These are phyloP conservation scores for Pelusios castaneus DNA, from an alignment of 2,113 vertebrate species.

Conservation along the genomic window DNA sequence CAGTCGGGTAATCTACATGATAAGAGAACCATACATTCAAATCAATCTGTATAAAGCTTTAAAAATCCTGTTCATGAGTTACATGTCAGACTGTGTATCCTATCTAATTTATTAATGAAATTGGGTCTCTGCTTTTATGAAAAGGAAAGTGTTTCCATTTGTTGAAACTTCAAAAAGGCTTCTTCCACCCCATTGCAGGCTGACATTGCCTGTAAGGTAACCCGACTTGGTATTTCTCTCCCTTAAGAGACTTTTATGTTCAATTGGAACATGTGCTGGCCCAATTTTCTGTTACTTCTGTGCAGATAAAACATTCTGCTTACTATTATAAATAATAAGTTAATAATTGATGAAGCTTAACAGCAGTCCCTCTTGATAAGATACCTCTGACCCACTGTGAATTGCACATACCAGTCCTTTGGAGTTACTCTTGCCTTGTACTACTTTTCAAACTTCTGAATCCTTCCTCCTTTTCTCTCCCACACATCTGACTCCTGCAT, in stretches of 20 bases:
- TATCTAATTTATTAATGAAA: not conserved
- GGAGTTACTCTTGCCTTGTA: not conserved
- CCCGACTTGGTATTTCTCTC: not conserved
- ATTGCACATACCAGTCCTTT: not conserved
- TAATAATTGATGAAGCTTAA: constrained; percentile 57
- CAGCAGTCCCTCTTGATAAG: constrained; percentile 28
- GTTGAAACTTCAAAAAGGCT: not conserved
- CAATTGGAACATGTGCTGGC: not conserved
- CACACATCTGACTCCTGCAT: not conserved
- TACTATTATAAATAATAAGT: constrained; percentile 33
- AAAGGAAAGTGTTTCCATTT: not conserved
- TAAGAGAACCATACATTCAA: not conserved
- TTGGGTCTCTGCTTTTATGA: not conserved
- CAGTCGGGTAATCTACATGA: not conserved
- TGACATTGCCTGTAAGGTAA: not conserved
- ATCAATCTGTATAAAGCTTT: not conserved
- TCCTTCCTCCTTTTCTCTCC: not conserved
- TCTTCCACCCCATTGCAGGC: too few species aligned
- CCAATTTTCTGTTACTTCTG: not conserved
- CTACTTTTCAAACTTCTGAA: not conserved
- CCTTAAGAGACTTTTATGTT: not conserved
- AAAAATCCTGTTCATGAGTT: not conserved
- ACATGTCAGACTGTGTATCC: accelerated
- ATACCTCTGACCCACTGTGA: not conserved
- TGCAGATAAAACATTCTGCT: not conserved